These are phyloP conservation scores for Gadopsis bispinosus DNA, from an alignment of 2,797 vertebrate genomes.

Conservation along the genomic window DNA sequence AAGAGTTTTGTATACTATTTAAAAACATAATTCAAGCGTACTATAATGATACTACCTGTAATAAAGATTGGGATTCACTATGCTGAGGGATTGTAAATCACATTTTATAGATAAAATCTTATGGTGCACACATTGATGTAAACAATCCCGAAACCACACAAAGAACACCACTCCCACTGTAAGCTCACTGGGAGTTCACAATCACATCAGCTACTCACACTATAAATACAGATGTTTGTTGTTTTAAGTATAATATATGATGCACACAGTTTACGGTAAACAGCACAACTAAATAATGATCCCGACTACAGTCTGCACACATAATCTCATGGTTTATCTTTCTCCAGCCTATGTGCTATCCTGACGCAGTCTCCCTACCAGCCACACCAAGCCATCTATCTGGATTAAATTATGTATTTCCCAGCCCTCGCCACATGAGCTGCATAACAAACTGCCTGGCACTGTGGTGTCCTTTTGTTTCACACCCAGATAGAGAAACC, in stretches of 20 bases:
- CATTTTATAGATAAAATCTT: constrained; percentile 9
- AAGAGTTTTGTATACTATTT: neutral
- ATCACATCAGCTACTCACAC: neutral
- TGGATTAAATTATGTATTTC: constrained; percentile 81
- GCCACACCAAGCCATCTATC: constrained; percentile 68
- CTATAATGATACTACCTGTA: neutral
- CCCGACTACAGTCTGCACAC: constrained; percentile 34
- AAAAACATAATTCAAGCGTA: neutral
- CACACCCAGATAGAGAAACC: constrained; percentile 39
- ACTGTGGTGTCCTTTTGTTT: constrained; percentile 65
- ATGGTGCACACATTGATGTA: constrained; percentile 33
- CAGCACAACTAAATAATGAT: constrained; percentile 26
- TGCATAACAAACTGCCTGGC: constrained; percentile 72
- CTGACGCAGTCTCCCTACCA: constrained; percentile 65
- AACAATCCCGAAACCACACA: constrained; percentile 63
- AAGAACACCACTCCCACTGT: constrained; percentile 64
- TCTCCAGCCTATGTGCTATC: constrained; percentile 40
- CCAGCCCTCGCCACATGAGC: constrained; percentile 66
- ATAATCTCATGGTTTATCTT: constrained; percentile 59
- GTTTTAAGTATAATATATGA: constrained; percentile 16
- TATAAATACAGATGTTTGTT: constrained; percentile 28
- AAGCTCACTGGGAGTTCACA: constrained; percentile 10
- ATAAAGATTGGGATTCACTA: neutral
- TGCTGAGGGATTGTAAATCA: constrained; percentile 7
- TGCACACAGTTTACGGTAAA: constrained; percentile 19